These are phyloP conservation scores for Kryptopterus vitreolus DNA, from an alignment of 2,797 vertebrate species.

Conservation along the genomic window DNA sequence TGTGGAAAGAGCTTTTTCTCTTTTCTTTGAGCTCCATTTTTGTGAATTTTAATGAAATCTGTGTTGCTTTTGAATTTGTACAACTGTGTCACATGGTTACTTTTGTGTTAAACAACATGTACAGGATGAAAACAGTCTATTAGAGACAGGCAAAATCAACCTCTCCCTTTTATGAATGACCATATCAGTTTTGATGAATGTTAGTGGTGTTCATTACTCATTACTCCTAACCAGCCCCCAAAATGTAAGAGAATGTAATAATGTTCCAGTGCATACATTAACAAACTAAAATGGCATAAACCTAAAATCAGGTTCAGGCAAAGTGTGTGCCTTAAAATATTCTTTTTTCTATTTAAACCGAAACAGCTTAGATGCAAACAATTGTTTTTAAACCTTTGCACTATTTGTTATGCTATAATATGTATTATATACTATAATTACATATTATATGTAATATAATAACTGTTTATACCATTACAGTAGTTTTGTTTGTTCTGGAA, in stretches of 20 bases:
- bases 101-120: not conserved
- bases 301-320: not conserved
- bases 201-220: not conserved
- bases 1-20: not conserved
- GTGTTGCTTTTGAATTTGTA: not conserved
- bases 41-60: not conserved
- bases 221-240: not conserved
- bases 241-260: not conserved
- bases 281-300: not conserved
- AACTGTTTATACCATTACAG: no score
- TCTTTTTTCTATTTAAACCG: no score
- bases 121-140: not conserved
- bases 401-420: no score
- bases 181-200: no score
- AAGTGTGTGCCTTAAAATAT: not conserved
- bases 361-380: not conserved
- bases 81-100: not conserved
- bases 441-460: no score
- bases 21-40: not conserved
- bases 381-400: no score
- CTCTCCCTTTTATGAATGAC: not conserved
- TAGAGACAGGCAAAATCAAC: not conserved
- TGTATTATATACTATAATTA: no score
- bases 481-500: not conserved
- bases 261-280: not conserved